Conservation (phyloP, 2,888 invertebrate genomes). For the Xiphydria camelus region DNA sequence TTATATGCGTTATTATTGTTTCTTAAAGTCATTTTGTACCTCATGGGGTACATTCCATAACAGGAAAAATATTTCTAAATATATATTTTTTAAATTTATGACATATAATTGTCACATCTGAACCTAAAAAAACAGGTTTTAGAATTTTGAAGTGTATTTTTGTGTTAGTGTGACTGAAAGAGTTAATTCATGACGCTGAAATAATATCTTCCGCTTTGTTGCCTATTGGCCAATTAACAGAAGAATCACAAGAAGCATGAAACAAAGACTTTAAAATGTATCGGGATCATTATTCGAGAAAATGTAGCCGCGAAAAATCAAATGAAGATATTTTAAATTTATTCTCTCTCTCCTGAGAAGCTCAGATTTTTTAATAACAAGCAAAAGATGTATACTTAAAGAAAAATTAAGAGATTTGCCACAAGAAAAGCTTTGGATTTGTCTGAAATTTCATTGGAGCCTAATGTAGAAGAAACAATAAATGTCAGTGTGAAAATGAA, state of each 20-base stretch:
- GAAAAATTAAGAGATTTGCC: slow-evolving; percentile 5
- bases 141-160: too few relatives aligned
- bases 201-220: slow-evolving; percentile 9
- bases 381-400: slow-evolving; percentile 1
- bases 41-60: too few relatives aligned
- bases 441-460: too few relatives aligned
- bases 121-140: too few relatives aligned
- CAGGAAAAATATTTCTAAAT: too few relatives aligned
- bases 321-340: slow-evolving; percentile 4
- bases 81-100: too few relatives aligned
- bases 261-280: slow-evolving; percentile 10
- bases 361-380: slow-evolving; percentile 7
- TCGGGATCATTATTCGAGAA: slow-evolving; percentile 7
- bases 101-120: too few relatives aligned
- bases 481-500: too few relatives aligned
- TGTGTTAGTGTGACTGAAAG: too few relatives aligned
- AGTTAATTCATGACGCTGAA: slow-evolving; percentile 11
- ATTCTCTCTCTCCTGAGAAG: neutral
- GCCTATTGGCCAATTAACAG: slow-evolving; percentile 11
- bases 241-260: slow-evolving; percentile 9
- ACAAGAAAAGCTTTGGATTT: slow-evolving; percentile 7
- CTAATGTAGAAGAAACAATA: too few relatives aligned
- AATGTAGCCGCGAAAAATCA: neutral
- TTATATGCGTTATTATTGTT: too few relatives aligned
- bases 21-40: too few relatives aligned